Evolutionary conservation across 2,797 vertebrate genomes (phyloP).

Genomic region (Cynodonichthys magdalenae): DNA sequence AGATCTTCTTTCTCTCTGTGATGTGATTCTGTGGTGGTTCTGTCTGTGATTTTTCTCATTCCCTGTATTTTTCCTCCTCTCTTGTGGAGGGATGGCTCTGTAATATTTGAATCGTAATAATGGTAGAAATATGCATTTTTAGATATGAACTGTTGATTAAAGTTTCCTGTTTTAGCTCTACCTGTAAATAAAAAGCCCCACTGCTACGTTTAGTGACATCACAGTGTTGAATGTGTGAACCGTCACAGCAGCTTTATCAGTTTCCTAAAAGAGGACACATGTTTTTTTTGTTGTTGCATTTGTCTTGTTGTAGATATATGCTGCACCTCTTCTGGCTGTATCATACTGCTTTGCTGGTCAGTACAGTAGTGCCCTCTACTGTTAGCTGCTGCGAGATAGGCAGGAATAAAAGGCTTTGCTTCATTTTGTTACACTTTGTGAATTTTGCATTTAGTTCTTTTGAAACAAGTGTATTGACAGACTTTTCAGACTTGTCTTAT

Average conservation of each 20-base stretch:
- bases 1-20: conserved; percentile 48
- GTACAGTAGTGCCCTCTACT: conserved; percentile 37
- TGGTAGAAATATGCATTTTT: conserved; percentile 14
- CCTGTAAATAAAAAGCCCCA: conserved; percentile 11
- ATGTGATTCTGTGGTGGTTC: conserved; percentile 72
- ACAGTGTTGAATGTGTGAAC: conserved; percentile 8
- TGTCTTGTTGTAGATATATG: conserved; percentile 13
- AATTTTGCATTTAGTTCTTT: not conserved
- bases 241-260: conserved; percentile 7
- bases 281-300: conserved; percentile 2
- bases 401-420: not conserved
- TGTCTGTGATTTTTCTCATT: conserved; percentile 71
- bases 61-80: conserved; percentile 34
- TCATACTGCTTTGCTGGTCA: not conserved
- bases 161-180: conserved; percentile 17
- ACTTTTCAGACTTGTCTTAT: conserved; percentile 1
- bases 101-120: conserved; percentile 16
- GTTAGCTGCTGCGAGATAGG: conserved; percentile 4
- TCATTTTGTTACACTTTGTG: conserved; percentile 11
- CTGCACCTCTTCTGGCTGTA: too few relatives aligned
- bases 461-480: not conserved
- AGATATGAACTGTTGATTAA: conserved; percentile 16
- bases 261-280: too few relatives aligned
- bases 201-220: not conserved
- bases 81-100: conserved; percentile 38